Evolutionary conservation across 1,140 invertebrate species (phyloP), one percentile per base, ranked within the genome.

Genomic region (Lethrus apterus): DNA sequence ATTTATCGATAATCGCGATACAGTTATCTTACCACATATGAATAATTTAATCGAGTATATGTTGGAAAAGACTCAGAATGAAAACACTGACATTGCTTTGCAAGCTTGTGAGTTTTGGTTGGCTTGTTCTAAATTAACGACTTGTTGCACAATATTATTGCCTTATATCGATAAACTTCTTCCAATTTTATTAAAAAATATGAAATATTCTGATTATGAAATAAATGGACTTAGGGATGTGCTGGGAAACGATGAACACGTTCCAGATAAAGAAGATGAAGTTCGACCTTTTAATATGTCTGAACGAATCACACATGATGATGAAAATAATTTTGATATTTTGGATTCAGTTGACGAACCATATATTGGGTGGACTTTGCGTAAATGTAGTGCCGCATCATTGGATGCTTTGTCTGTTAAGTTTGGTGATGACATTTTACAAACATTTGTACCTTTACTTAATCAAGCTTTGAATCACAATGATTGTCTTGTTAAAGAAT

Each of bases 21-120:
- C 59, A 5, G 52, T 53, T 8, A 48, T 65, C 18, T 51, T 94
- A 64, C 91, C 93, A 19, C 90, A 98, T 66, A 87, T 99, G 76
- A 82, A 90, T 57, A 84, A 89, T 69, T 96, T 99, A 48, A 93
- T 98, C 60, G 90, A 95, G 79, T 99, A 97, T 65, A 97, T 99
- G 87, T 70, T 99, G 60, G 71, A 91, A 59, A 79, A 94, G 48
- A 98, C 93, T 31, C 89, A 92, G 74, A 93, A 98, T 70, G 68
- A 76, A 10, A 89, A 98, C 64, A 89, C 94, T 58, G 84, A 83
- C 44, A 92, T 98, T 7, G 92, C 94, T 2, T 71, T 98, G 46
- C 94, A 99, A 70, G 96, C 95, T 1, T 99, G 96, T 64, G 96
- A 99, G 68, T 99, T 98, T 72, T 99, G 95, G 96, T 67, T 99